phyloP scores from a whole-genome alignment of 2,797 vertebrate genomes.

The Esox lucius region DNA sequence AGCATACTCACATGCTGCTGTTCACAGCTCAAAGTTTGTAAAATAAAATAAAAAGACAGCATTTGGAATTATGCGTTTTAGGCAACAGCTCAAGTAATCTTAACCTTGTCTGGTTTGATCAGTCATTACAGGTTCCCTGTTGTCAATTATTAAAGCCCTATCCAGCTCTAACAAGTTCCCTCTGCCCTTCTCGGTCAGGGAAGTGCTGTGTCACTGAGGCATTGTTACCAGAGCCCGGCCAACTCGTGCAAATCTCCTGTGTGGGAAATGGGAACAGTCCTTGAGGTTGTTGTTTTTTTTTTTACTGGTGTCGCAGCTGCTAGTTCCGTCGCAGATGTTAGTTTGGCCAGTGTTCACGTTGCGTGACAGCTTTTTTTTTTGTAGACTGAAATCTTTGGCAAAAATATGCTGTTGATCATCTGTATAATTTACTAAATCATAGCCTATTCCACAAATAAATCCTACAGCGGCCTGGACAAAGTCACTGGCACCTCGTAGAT shows the following conservation, averaged over 20 bases:
- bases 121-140: neutral
- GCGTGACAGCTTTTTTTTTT: neutral
- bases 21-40: neutral
- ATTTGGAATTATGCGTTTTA: neutral
- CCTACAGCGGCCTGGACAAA: too few relatives aligned
- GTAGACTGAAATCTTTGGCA: too few relatives aligned
- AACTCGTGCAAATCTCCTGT: neutral
- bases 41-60: neutral
- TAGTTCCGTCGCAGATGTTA: neutral
- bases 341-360: neutral
- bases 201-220: neutral
- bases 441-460: too few relatives aligned
- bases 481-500: too few relatives aligned
- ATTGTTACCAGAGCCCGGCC: neutral
- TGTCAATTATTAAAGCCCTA: neutral
- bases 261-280: neutral
- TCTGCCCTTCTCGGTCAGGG: neutral
- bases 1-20: neutral
- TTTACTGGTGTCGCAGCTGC: neutral
- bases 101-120: neutral
- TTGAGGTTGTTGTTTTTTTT: neutral
- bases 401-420: too few relatives aligned
- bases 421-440: too few relatives aligned
- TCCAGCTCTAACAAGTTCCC: neutral
- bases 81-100: neutral